Percentiles rank a stretch among this genome's conserved stretches.
Evolutionary conservation across 2,113 vertebrate species (phyloP).

Genomic region (Columba livia): DNA sequence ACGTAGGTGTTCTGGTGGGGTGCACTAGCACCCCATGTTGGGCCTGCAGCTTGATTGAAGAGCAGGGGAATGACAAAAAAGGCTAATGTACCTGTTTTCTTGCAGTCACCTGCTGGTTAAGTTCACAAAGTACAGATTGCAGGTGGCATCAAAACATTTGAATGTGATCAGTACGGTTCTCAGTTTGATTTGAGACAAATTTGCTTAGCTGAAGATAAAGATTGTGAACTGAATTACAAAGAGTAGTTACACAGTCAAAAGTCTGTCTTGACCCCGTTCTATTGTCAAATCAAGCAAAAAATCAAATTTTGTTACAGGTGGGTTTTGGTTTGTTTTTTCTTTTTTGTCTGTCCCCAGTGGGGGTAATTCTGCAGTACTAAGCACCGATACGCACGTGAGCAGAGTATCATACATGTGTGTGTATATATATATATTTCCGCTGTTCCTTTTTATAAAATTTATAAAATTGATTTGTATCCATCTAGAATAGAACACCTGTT

Average conservation of each 20-base stretch:
- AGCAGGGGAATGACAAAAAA: not conserved
- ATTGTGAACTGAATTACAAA: not conserved
- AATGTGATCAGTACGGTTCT: not conserved
- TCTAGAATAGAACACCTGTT: rapidly evolving
- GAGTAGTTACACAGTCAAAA: not conserved
- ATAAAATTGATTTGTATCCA: not conserved
- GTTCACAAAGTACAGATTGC: not conserved
- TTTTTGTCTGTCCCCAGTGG: not conserved
- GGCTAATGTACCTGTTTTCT: not conserved
- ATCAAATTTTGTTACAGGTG: not conserved
- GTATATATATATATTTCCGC: not conserved
- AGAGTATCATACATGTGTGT: not conserved
- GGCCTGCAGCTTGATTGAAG: not conserved
- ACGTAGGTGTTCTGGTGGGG: not conserved
- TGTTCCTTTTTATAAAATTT: not conserved
- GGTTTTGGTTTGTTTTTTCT: too few species aligned
- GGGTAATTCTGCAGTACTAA: not conserved
- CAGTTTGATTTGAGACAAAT: not conserved
- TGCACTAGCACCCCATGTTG: rapidly evolving
- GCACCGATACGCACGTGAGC: not conserved
- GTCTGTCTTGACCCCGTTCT: not conserved
- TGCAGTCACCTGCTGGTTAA: rapidly evolving
- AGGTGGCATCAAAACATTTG: not conserved
- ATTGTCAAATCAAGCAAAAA: not conserved
- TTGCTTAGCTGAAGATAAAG: not conserved